phyloP scores from a whole-genome alignment of 1,140 invertebrate genomes.

The Hypsibius dujardini region DNA sequence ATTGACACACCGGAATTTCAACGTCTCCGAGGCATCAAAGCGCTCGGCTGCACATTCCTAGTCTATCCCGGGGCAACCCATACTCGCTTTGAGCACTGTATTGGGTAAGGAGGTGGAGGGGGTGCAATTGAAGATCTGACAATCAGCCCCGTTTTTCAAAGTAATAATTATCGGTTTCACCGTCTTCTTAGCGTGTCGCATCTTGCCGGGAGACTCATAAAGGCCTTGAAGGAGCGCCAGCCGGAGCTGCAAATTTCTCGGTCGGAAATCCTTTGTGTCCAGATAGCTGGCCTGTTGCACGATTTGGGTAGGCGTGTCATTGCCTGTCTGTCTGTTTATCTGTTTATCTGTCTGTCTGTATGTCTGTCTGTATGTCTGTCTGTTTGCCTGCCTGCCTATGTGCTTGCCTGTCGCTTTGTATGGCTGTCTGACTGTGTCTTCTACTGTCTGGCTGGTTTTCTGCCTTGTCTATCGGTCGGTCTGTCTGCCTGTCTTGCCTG shows the following conservation, averaged over 20 bases:
- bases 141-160: no score
- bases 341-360: no score
- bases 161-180: no score
- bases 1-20: conserved; percentile 48
- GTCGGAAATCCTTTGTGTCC: conserved; percentile 37
- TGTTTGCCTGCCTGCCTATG: no score
- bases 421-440: no score
- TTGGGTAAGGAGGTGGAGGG: conserved; percentile 37
- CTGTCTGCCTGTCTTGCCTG: no score
- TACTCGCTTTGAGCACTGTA: conserved; percentile 44
- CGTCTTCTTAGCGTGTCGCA: conserved; percentile 30
- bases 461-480: no score
- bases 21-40: conserved; percentile 40
- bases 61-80: conserved; percentile 43
- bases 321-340: not conserved
- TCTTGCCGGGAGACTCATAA: conserved; percentile 33
- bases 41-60: conserved; percentile 38
- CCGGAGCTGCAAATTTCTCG: conserved; percentile 34
- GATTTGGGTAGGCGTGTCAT: conserved; percentile 38
- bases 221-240: conserved; percentile 30
- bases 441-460: no score
- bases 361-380: no score
- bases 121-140: no score
- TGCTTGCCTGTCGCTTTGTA: no score
- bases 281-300: conserved; percentile 48